Percentiles rank a stretch among this genome's conserved stretches.
Evolutionary conservation across 2,888 invertebrate genomes (phyloP).

Genomic region (Agrotis puta): DNA sequence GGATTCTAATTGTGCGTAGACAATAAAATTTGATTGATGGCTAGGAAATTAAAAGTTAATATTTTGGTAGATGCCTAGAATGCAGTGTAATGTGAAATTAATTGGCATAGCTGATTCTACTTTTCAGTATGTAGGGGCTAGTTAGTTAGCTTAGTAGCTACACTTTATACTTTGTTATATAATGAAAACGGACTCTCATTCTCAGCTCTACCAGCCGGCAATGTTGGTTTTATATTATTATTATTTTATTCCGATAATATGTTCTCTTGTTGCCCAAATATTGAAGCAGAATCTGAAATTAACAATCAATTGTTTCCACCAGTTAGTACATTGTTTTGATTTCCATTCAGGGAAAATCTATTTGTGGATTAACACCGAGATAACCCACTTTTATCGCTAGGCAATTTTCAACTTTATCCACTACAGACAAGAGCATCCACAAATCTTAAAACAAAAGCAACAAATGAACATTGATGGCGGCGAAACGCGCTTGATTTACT

Average conservation of each 20-base stretch:
- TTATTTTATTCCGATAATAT: too few relatives aligned
- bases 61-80: conserved; percentile 19
- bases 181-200: conserved; percentile 9
- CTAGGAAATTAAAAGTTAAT: conserved; percentile 42
- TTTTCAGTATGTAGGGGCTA: conserved; percentile 1
- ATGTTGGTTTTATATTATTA: neutral
- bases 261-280: too few relatives aligned
- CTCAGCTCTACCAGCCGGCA: neutral
- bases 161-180: neutral
- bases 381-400: conserved; percentile 24
- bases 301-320: neutral
- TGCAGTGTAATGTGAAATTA: conserved; percentile 30
- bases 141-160: conserved; percentile 6
- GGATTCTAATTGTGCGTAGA: conserved; percentile 49
- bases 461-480: conserved; percentile 52
- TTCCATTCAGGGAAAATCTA: neutral
- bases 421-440: conserved; percentile 10
- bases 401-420: conserved; percentile 23
- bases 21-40: conserved; percentile 40
- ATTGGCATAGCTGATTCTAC: conserved; percentile 20
- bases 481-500: conserved; percentile 69
- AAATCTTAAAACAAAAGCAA: conserved; percentile 38
- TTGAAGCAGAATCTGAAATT: neutral
- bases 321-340: neutral
- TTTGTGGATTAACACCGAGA: conserved; percentile 3